Percentiles rank a stretch among this genome's conserved stretches.
These are phyloP conservation scores for Steatocranus sp. DNA, from an alignment of 2,797 vertebrate genomes.

Conservation along the genomic window DNA sequence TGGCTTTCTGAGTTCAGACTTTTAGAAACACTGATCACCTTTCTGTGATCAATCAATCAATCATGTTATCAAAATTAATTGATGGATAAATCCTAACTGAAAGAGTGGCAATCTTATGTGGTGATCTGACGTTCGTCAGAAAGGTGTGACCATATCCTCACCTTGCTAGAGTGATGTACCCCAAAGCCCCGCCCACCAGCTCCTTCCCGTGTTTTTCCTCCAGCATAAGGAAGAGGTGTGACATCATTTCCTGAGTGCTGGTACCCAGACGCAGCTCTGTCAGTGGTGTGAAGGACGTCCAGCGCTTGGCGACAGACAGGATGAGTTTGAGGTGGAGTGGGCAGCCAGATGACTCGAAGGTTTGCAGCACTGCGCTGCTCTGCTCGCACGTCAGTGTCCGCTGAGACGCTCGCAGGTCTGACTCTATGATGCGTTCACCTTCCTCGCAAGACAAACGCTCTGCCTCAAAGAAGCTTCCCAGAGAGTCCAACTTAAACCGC, in stretches of 20 bases:
- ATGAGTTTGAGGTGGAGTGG: conserved; percentile 75
- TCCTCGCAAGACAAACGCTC: conserved; percentile 64
- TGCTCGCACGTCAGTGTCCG: conserved; percentile 63
- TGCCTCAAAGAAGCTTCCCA: conserved; percentile 64
- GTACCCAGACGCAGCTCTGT: conserved; percentile 46
- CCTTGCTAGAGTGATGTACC: conserved; percentile 77
- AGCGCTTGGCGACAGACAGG: conserved; percentile 69
- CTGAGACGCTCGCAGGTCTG: conserved; percentile 42
- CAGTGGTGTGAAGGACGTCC: conserved; percentile 69
- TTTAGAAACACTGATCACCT: background rate
- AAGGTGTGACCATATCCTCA: conserved; percentile 20
- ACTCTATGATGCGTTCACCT: conserved; percentile 62
- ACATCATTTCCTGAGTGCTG: conserved; percentile 62
- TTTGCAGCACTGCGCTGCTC: conserved; percentile 46
- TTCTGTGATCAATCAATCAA: background rate
- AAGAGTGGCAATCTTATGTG: background rate
- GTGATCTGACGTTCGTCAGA: background rate
- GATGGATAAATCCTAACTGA: background rate
- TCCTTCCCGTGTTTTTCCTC: conserved; percentile 76
- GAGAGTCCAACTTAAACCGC: conserved; percentile 18
- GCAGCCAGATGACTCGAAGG: conserved; percentile 65
- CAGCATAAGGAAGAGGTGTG: conserved; percentile 66
- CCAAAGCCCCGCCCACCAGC: conserved; percentile 71
- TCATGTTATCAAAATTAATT: background rate
- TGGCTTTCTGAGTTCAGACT: background rate